Percentiles rank a stretch among this genome's conserved stretches.
Conservation (phyloP, 2,888 invertebrate genomes). For the Holacanthella duospinosa region DNA sequence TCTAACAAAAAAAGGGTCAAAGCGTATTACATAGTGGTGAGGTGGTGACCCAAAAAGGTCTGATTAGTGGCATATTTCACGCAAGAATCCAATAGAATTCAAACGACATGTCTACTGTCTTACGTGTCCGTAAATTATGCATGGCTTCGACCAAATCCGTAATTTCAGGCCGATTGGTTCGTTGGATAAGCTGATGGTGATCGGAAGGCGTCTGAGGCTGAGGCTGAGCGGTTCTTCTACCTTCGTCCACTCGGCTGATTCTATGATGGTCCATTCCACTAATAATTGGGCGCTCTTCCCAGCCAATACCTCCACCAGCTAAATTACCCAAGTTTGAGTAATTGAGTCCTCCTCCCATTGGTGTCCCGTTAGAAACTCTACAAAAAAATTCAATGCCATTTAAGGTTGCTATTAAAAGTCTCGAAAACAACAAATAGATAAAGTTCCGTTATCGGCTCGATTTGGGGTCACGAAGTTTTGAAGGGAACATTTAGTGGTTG, state of each 20-base stretch:
- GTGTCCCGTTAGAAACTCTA: conserved; percentile 35
- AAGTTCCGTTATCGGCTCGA: too few relatives aligned
- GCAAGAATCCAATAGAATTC: neutral
- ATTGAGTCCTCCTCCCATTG: conserved; percentile 26
- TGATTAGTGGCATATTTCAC: neutral
- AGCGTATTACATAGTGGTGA: neutral
- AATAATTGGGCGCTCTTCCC: conserved; percentile 30
- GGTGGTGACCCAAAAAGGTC: neutral
- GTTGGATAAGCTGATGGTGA: conserved; percentile 32
- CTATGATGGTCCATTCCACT: conserved; percentile 24
- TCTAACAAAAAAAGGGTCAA: neutral
- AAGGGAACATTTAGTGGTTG: too few relatives aligned
- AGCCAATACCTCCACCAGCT: conserved; percentile 33
- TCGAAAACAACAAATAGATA: too few relatives aligned
- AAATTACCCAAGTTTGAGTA: conserved; percentile 36
- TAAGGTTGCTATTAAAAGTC: too few relatives aligned
- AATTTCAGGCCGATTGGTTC: conserved; percentile 48
- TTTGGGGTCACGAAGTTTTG: too few relatives aligned
- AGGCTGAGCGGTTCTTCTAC: conserved; percentile 21
- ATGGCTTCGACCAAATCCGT: conserved; percentile 58
- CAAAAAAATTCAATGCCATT: too few relatives aligned
- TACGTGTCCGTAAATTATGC: conserved; percentile 54
- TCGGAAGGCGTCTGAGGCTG: conserved; percentile 19
- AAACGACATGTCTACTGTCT: conserved; percentile 37
- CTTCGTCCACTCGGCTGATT: conserved; percentile 26